Evolutionary conservation across 2,888 invertebrate species (phyloP).

Genomic region (Portevinia maculata): DNA sequence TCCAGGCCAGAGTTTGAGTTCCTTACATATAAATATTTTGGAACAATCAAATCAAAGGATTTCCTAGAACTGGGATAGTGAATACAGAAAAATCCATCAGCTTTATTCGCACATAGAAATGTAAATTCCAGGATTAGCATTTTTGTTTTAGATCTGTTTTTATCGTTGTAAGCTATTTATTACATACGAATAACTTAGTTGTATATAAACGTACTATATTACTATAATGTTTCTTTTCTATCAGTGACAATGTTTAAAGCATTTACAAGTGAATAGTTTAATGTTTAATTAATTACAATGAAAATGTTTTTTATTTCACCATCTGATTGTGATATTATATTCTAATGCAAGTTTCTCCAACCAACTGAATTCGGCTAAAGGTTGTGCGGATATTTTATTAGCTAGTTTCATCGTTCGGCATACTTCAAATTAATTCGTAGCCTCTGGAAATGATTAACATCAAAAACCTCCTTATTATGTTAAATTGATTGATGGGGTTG

Average conservation of each 20-base stretch:
- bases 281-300: constrained; percentile 49
- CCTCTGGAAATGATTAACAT: too few relatives aligned
- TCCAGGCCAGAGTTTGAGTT: constrained; percentile 80
- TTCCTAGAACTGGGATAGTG: constrained; percentile 60
- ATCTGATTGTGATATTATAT: constrained; percentile 76
- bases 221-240: constrained; percentile 16
- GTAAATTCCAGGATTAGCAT: constrained; percentile 24
- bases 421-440: too few relatives aligned
- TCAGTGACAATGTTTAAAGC: constrained; percentile 45
- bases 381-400: constrained; percentile 83
- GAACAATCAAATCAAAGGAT: constrained; percentile 74
- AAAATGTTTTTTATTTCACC: constrained; percentile 64
- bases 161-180: constrained; percentile 56
- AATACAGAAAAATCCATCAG: too few relatives aligned
- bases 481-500: too few relatives aligned
- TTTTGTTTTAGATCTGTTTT: constrained; percentile 32
- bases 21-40: constrained; percentile 79
- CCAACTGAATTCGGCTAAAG: constrained; percentile 85
- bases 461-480: too few relatives aligned
- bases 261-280: constrained; percentile 62
- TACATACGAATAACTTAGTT: constrained; percentile 46
- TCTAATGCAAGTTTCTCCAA: constrained; percentile 80
- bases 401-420: too few relatives aligned
- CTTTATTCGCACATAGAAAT: constrained; percentile 15
- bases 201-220: constrained; percentile 45